Evolutionary conservation across 2,113 vertebrate genomes (phyloP), one percentile per base, ranked within the genome.

Genomic region (Phocoena phocoena): DNA sequence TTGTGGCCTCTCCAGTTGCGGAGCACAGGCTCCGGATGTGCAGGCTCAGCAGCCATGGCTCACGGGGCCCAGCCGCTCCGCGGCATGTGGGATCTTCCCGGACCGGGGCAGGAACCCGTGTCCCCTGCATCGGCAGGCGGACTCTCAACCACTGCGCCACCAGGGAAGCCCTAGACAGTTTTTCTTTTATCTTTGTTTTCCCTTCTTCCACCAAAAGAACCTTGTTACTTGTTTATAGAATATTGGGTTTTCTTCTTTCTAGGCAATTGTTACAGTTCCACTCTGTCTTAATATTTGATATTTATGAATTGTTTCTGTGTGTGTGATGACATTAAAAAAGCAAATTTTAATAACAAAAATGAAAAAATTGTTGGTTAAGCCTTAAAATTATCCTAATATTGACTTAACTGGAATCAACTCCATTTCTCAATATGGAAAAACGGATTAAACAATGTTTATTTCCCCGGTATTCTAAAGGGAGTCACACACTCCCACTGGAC

Each of bases 161-260:
- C 47, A 50, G 47, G 47, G 47, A 13, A 13, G 12, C 47, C 47
- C 47, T 96, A 97, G 88, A 93, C 38, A 92, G 15, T 55, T 97
- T 97, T 96, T 88, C 38, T 92, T 95, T 96, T 92, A 92, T 84
- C 38, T 38, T 83, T 79, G 82, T 82, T 97, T 95, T 74, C 28
- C 26, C n/a, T 96, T 60, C 65, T 88, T 93, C 55, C 47, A 92
- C 83, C 50, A 74, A 95, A 95, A 95, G 70, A 96, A 88, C 0
- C 20, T 91, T 87, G 9, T 60, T 96, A 88, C 28, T 76, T 68
- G 20, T 95, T 96, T 70, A 84, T 21, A 84, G 79, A 87, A 41
- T 81, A 60, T n/a, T 89, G 74, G 9, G 11, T 86, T 92, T 95
- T 95, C 44, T 88, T 93, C 74, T 87, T 90, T 87, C 58, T 71